These are phyloP conservation scores for Oenanthe melanoleuca DNA, from an alignment of 2,113 vertebrate species.

Conservation along the genomic window DNA sequence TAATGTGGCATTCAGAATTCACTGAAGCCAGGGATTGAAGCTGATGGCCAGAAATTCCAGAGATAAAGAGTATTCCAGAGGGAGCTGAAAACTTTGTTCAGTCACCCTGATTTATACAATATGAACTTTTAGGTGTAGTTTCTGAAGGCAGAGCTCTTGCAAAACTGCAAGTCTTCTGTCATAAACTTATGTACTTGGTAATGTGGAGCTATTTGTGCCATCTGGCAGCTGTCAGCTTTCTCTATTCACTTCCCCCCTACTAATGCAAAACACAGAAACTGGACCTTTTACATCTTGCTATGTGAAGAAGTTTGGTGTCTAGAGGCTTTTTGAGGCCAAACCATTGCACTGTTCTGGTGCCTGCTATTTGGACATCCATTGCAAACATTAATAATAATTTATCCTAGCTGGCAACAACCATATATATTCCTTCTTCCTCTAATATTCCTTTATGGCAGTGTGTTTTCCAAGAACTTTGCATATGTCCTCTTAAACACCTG, in stretches of 20 bases:
- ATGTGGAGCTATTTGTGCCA: conserved; percentile 64
- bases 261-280: conserved; percentile 67
- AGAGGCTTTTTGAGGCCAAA: conserved; percentile 54
- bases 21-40: neutral
- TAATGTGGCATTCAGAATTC: neutral
- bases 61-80: neutral
- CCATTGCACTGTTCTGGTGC: neutral
- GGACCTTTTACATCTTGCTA: conserved; percentile 48
- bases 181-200: conserved; percentile 60
- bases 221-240: conserved; percentile 71
- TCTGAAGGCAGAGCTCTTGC: conserved; percentile 44
- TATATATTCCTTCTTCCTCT: neutral
- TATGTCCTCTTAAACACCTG: conserved; percentile 48
- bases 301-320: conserved; percentile 32
- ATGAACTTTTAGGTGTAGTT: conserved; percentile 6
- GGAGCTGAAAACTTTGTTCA: neutral
- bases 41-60: neutral
- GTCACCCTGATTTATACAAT: neutral
- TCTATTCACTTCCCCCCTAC: conserved; percentile 48
- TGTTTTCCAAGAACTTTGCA: conserved; percentile 27
- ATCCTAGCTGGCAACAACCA: neutral
- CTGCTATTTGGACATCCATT: neutral
- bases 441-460: neutral
- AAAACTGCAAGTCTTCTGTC: conserved; percentile 59
- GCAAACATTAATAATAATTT: conserved; percentile 18